These are phyloP conservation scores for Chinchilla lanigera DNA, from an alignment of 2,113 vertebrate species.

Conservation along the genomic window DNA sequence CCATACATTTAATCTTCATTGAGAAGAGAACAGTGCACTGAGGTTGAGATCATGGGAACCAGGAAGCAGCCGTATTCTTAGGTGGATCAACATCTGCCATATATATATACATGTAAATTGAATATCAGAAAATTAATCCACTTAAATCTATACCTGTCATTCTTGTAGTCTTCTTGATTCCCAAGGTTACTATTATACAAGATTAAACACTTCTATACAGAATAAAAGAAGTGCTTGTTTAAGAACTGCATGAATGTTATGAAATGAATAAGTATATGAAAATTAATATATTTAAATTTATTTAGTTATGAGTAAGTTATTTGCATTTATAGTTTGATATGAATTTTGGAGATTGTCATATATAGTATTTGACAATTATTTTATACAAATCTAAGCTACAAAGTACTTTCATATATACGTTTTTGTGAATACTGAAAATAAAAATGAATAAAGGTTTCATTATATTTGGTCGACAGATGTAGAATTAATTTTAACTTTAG, in stretches of 20 bases:
- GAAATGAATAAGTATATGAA: neutral
- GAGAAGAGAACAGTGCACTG: neutral
- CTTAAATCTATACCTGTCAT: neutral
- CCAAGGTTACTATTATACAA: neutral
- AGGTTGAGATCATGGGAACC: neutral
- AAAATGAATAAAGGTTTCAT: neutral
- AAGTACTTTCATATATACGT: neutral
- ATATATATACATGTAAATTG: neutral
- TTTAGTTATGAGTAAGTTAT: neutral
- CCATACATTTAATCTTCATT: neutral
- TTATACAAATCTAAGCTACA: neutral
- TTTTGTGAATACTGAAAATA: neutral
- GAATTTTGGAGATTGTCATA: neutral
- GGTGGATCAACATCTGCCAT: neutral
- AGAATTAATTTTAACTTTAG: constrained; percentile 18
- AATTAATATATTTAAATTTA: constrained; percentile 1
- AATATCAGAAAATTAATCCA: neutral
- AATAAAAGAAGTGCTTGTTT: neutral
- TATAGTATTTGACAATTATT: neutral
- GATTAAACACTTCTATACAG: neutral
- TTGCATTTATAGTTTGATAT: neutral
- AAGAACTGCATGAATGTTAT: neutral
- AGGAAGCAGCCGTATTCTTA: neutral
- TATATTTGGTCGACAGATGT: neutral
- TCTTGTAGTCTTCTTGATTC: neutral